A percentile compares a stretch with the other conserved stretches of the same genome.
Evolutionary conservation across 2,888 invertebrate species (phyloP).

Genomic region (Leptura quadrifasciata): DNA sequence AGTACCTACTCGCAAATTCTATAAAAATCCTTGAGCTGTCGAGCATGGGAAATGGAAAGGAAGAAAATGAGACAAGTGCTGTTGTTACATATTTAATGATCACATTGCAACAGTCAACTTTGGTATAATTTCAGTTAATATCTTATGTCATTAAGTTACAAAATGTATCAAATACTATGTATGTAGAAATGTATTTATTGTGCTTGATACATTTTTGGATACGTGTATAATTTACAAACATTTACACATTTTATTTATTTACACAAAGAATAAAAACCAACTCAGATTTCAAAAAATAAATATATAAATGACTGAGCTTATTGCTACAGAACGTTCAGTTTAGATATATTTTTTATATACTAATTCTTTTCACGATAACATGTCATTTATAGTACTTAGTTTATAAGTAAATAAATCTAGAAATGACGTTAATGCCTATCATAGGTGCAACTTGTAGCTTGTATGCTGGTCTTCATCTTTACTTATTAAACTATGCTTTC

Average conservation of each 20-base stretch:
- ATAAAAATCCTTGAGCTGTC: no score
- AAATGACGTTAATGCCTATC: not conserved
- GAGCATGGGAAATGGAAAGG: no score
- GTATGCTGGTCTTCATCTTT: not conserved
- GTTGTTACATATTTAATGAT: conserved; percentile 35
- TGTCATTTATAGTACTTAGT: not conserved
- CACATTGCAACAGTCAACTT: conserved; percentile 46
- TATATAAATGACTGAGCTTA: conserved; percentile 10
- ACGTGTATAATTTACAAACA: conserved; percentile 35
- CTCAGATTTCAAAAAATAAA: not conserved
- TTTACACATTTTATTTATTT: conserved; percentile 37
- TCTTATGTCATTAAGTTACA: conserved; percentile 29
- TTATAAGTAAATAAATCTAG: not conserved
- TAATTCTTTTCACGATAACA: not conserved
- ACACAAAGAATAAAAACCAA: conserved; percentile 2
- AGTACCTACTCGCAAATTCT: no score
- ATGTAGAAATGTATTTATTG: conserved; percentile 21
- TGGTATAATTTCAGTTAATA: conserved; percentile 43
- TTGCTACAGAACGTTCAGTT: conserved; percentile 13
- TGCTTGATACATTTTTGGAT: conserved; percentile 33
- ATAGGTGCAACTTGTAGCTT: not conserved
- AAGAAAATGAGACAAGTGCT: not conserved
- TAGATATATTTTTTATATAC: not conserved
- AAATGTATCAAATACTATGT: conserved; percentile 41
- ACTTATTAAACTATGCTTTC: not conserved